Base-by-base conservation (phyloP, 2,888 invertebrate genomes). In the Dryobota labecula region DNA sequence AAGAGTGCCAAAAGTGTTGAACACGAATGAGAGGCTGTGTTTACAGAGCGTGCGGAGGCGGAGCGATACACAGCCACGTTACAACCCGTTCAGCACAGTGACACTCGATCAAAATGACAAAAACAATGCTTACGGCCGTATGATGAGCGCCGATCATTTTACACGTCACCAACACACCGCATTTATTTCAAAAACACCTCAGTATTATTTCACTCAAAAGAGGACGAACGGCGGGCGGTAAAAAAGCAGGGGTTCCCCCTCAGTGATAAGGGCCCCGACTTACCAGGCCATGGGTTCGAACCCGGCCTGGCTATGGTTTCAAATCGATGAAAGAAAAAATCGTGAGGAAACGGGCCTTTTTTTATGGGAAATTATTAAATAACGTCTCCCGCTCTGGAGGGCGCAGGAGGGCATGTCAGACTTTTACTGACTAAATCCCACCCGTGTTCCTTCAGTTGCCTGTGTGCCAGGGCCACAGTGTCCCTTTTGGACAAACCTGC, bases 1-100 rank as follows among this genome's bases (percentile, higher is more conserved):
- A 64, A 41, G 51, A 47, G 57, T 47, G n/a, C n/a, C 53, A 13
- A 69, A 70, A 76, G 30, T 76, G 30, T 72, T 33, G 53, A 54
- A 78, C 60, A 64, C n/a, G 58, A 45, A 51, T 45, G n/a, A 11
- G 20, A 27, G 15, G 20, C 27, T 45, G 11, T 24, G 61, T 56
- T 63, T 15, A 41, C 24, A 47, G 24, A 20, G 38, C 15, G 41
- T 15, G 13, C 2, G 20, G 54, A 65, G 41, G 30, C n/a, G 18
- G 9, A 8, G 24, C 20, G 20, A 15, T 20, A 24, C 15, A 27
- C 11, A 66, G 2, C 13, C 3, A 33, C 27, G 20, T 41, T 11
- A 43, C 4, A 7, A 15, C 8, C 4, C 27, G 2, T 43, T n/a
- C 8, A 33, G 15, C 27, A 33, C 20, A 24, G 20, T 1, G n/a